Conservation (phyloP, 2,888 invertebrate genomes). For the Drosophila suboccidentalis region DNA sequence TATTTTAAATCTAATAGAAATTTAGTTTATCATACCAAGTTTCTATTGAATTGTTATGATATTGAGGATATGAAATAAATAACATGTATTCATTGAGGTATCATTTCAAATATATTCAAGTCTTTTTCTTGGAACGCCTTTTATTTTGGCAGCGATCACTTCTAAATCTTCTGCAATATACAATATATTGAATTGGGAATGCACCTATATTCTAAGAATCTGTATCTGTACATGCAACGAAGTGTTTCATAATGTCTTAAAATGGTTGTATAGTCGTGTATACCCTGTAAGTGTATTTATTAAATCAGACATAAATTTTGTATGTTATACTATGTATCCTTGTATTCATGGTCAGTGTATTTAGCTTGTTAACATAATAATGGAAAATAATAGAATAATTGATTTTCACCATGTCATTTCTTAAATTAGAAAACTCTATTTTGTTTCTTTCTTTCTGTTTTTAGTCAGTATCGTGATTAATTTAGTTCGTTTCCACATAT, state of each 20-base stretch:
- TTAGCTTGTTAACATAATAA: conserved; percentile 31
- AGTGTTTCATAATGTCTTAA: background rate
- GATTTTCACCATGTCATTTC: conserved; percentile 56
- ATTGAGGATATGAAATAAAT: background rate
- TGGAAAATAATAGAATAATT: conserved; percentile 43
- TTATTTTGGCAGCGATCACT: too few relatives aligned
- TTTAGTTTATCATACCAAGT: background rate
- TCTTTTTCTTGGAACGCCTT: too few relatives aligned
- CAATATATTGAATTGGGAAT: too few relatives aligned
- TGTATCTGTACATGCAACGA: too few relatives aligned
- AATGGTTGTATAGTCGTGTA: background rate
- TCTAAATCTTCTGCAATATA: too few relatives aligned
- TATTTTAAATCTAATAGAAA: background rate
- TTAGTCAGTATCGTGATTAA: conserved; percentile 14
- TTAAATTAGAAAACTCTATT: conserved; percentile 28
- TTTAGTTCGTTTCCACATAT: conserved; percentile 16
- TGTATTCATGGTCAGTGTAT: conserved; percentile 2
- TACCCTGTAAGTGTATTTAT: background rate
- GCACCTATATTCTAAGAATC: too few relatives aligned
- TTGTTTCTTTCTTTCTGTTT: conserved; percentile 23
- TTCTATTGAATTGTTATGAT: background rate
- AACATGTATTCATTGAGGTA: too few relatives aligned
- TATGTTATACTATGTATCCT: background rate
- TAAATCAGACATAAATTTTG: background rate
- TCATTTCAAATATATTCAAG: too few relatives aligned